These are phyloP conservation scores for Dryas iulia DNA, from an alignment of 1,140 invertebrate species.

Conservation along the genomic window DNA sequence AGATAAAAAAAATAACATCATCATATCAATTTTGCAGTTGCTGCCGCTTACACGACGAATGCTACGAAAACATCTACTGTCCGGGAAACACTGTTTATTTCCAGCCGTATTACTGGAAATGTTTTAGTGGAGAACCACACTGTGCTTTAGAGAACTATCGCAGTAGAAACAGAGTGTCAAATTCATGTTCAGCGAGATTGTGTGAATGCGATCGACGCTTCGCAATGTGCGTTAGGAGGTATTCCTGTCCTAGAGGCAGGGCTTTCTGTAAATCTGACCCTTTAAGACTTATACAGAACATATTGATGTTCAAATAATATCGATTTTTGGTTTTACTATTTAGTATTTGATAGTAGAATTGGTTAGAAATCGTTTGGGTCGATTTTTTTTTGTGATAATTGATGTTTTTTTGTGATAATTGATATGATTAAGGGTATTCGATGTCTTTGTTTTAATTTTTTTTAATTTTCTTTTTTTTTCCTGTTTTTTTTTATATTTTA, in stretches of 20 bases:
- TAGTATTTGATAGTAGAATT: background rate
- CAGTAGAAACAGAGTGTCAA: slow-evolving; percentile 79
- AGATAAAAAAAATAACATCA: too few species aligned
- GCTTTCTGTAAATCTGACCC: slow-evolving; percentile 86
- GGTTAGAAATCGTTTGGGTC: too few species aligned
- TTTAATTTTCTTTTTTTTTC: too few species aligned
- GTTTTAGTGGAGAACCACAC: slow-evolving; percentile 87
- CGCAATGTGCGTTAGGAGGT: slow-evolving; percentile 88
- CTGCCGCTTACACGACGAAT: slow-evolving; percentile 89
- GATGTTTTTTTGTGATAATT: too few species aligned
- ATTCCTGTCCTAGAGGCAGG: slow-evolving; percentile 87
- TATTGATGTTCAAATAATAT: slow-evolving; percentile 35
- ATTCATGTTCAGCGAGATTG: slow-evolving; percentile 87
- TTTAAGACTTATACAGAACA: slow-evolving; percentile 87
- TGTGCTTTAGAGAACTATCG: slow-evolving; percentile 87
- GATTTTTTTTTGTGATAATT: too few species aligned
- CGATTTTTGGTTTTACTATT: background rate
- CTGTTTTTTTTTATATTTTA: too few species aligned
- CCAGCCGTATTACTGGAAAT: slow-evolving; percentile 93
- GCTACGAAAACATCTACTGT: slow-evolving; percentile 88
- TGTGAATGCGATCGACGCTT: slow-evolving; percentile 93
- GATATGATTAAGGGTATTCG: too few species aligned
- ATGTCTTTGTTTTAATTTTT: too few species aligned
- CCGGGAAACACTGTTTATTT: slow-evolving; percentile 92
- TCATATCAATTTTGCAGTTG: slow-evolving; percentile 84